phyloP scores from a whole-genome alignment of 2,113 vertebrate genomes.

The Myrmecobius fasciatus region DNA sequence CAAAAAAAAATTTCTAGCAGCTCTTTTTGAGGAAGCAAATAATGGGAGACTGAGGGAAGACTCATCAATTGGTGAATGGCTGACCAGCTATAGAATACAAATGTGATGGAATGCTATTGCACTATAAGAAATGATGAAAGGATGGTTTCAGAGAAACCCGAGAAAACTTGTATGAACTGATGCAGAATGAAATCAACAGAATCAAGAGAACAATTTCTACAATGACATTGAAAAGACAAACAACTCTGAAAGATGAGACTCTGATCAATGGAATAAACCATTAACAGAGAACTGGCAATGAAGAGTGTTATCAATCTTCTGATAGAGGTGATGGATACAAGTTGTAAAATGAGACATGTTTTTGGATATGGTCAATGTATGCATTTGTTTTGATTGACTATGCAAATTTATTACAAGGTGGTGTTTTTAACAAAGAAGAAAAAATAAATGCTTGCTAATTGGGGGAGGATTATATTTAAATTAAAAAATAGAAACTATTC shows the following conservation, averaged over 20 bases:
- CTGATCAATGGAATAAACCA: not conserved
- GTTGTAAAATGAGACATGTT: not conserved
- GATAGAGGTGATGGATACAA: not conserved
- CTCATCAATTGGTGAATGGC: not conserved
- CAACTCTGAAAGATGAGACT: not conserved
- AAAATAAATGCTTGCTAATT: not conserved
- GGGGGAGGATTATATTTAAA: not conserved
- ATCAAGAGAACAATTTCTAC: not conserved
- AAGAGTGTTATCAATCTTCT: not conserved
- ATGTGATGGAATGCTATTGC: not conserved
- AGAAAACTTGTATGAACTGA: not conserved
- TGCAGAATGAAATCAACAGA: not conserved
- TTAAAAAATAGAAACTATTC: not conserved
- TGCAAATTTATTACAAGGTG: not conserved
- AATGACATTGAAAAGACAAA: not conserved
- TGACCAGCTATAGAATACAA: not conserved
- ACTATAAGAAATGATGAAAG: not conserved
- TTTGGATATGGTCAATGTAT: not conserved
- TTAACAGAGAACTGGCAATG: not conserved
- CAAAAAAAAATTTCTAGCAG: not conserved
- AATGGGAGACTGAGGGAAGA: not conserved
- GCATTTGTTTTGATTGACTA: not conserved
- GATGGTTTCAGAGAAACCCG: not conserved
- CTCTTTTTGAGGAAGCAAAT: not conserved
- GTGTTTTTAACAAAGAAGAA: not conserved